These are phyloP conservation scores for Timema cristinae DNA, from an alignment of 2,888 invertebrate species.

Conservation along the genomic window DNA sequence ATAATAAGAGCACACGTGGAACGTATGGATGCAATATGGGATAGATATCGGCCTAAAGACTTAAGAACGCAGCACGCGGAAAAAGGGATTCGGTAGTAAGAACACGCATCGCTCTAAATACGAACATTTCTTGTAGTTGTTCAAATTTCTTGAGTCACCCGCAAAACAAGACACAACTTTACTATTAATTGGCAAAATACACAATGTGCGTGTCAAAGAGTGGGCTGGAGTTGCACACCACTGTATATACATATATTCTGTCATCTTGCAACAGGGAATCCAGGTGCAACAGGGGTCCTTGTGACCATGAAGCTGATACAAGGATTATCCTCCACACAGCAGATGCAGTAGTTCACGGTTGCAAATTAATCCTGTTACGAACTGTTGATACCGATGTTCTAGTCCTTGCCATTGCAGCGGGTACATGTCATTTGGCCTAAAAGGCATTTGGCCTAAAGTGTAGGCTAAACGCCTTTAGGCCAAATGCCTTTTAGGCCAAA, in stretches of 20 bases:
- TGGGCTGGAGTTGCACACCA: not conserved
- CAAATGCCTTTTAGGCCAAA: too few relatives aligned
- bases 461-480: too few relatives aligned
- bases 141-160: not conserved
- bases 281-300: not conserved
- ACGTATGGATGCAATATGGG: not conserved
- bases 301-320: not conserved
- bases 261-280: not conserved
- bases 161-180: not conserved
- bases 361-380: not conserved
- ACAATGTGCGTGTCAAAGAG: not conserved
- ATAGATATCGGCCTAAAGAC: not conserved
- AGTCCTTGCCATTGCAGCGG: not conserved
- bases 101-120: not conserved
- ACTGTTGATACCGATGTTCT: constrained; percentile 5
- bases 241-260: not conserved
- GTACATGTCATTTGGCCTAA: too few relatives aligned
- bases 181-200: not conserved
- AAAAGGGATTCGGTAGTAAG: not conserved
- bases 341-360: not conserved
- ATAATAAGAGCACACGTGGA: not conserved
- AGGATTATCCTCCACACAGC: not conserved
- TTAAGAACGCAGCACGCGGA: not conserved
- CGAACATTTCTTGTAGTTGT: too few relatives aligned
- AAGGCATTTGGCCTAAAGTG: too few relatives aligned